phyloP scores from a whole-genome alignment of 2,888 invertebrate genomes.

The Octonoba sinensis region DNA sequence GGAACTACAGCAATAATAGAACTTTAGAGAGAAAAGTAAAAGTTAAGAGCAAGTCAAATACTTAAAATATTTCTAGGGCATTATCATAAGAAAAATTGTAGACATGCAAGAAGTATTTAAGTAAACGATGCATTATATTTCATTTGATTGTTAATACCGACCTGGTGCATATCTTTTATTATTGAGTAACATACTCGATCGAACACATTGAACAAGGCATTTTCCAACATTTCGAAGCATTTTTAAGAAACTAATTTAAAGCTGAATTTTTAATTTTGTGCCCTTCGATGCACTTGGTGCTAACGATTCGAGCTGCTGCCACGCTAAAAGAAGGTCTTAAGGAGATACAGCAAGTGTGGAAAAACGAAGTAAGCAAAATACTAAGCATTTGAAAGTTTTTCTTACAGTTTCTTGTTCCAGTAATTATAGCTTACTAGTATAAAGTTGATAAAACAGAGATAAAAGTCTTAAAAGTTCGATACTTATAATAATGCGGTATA shows the following conservation, averaged over 20 bases:
- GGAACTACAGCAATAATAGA: neutral
- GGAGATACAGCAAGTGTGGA: no score
- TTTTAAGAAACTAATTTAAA: neutral
- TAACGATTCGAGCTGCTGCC: no score
- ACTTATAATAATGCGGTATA: no score
- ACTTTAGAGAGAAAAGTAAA: no score
- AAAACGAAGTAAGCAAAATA: neutral
- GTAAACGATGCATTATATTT: no score
- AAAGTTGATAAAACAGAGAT: no score
- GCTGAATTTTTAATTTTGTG: neutral
- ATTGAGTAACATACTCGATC: constrained; percentile 18
- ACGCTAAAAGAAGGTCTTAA: no score
- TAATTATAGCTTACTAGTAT: no score
- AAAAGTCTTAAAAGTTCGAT: no score
- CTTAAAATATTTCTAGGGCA: neutral
- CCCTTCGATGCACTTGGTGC: neutral
- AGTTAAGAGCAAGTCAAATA: no score
- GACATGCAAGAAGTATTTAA: no score
- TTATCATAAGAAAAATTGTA: neutral
- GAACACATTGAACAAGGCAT: constrained; percentile 25
- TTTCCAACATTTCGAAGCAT: constrained; percentile 35
- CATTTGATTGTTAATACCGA: neutral
- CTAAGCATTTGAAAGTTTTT: neutral
- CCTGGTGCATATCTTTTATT: constrained; percentile 24
- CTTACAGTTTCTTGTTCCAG: no score